Conservation (phyloP, 2,113 vertebrate species). For the Malurus cyaneus region DNA sequence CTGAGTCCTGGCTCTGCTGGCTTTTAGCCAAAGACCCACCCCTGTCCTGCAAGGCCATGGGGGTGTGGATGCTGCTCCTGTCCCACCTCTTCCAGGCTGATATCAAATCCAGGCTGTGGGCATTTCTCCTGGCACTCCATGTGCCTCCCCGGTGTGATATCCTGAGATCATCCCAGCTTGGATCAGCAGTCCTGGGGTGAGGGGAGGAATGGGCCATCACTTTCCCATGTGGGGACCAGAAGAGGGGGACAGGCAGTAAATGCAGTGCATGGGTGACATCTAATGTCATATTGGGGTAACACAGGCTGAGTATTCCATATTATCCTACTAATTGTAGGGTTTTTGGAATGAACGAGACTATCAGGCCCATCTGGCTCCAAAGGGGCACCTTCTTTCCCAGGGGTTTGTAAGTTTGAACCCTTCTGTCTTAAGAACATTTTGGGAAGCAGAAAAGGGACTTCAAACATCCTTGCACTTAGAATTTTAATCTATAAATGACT, state of each 20-base stretch:
- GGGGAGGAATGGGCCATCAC: fast-evolving
- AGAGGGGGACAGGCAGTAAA: background rate
- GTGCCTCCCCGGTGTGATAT: background rate
- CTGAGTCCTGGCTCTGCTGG: background rate
- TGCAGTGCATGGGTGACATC: constrained; percentile 57
- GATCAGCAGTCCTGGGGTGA: background rate
- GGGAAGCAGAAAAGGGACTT: background rate
- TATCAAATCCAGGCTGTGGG: background rate
- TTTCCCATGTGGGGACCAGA: background rate
- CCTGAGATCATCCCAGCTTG: background rate
- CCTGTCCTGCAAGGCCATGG: fast-evolving
- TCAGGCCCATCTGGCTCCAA: background rate
- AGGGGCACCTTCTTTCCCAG: background rate
- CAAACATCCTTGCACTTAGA: background rate
- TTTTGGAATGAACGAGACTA: background rate
- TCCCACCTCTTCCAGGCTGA: background rate
- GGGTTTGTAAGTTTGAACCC: background rate
- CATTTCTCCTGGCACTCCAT: background rate
- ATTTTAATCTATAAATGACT: background rate
- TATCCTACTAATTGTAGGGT: background rate
- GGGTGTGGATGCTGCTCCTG: background rate
- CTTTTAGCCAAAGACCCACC: background rate
- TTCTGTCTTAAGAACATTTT: background rate
- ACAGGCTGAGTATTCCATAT: background rate
- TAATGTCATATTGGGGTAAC: constrained; percentile 36